Percentiles rank a stretch among this genome's conserved stretches.
Evolutionary conservation across 1,140 invertebrate species (phyloP).

Genomic region (Tribolium madens): DNA sequence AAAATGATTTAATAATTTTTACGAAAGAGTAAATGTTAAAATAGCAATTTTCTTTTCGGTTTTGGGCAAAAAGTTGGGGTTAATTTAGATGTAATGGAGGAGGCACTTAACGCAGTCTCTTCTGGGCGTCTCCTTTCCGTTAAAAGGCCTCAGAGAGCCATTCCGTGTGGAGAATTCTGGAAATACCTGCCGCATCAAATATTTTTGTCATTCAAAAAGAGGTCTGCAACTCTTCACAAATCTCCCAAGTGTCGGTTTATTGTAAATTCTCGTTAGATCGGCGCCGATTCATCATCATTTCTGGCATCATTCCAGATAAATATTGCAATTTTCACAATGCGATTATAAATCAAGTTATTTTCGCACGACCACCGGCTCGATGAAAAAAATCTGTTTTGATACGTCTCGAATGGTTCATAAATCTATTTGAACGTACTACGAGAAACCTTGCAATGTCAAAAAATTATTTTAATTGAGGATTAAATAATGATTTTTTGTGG

Average conservation of each 20-base stretch:
- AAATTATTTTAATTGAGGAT: background rate
- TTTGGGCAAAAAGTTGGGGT: background rate
- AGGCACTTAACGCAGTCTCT: background rate
- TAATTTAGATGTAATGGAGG: background rate
- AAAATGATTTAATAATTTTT: too few species aligned
- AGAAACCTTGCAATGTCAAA: background rate
- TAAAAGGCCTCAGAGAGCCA: background rate
- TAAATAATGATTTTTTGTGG: background rate
- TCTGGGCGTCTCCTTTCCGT: background rate
- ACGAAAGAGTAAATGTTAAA: too few species aligned
- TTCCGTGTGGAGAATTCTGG: background rate
- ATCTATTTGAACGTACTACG: background rate
- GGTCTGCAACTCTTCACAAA: background rate
- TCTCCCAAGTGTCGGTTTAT: background rate
- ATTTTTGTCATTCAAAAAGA: background rate
- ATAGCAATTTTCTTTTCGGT: too few species aligned
- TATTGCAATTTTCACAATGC: slow-evolving; percentile 1
- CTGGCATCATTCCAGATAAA: slow-evolving; percentile 16
- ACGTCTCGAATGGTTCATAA: background rate
- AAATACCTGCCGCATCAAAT: background rate
- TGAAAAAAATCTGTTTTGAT: background rate
- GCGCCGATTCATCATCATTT: background rate
- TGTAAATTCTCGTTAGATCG: slow-evolving; percentile 17
- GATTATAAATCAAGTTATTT: slow-evolving; percentile 28
- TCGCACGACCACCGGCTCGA: background rate